Evolutionary conservation across 64 coral and sea anemone species (phyloP), one percentile per base, ranked within the genome.

Genomic region (Acropora yongei): DNA sequence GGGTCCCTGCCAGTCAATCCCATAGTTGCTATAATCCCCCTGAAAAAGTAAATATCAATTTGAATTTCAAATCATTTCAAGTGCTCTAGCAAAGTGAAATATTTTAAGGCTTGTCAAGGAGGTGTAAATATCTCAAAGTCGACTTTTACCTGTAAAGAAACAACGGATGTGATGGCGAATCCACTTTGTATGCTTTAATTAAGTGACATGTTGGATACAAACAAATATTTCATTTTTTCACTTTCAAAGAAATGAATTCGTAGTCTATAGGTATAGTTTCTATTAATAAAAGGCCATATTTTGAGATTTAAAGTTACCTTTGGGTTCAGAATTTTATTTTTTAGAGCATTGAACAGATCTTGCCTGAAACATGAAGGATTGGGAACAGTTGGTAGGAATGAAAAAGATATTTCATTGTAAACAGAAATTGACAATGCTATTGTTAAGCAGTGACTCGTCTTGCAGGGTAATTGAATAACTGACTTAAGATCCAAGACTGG

Each of bases 1-100:
- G 75, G 43, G 75, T 11, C 75, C 75, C 4, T 57, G n/a, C 87
- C 87, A 89, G 43, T 78, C 87, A 78, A 89, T 76, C 8, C 87
- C 87, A 89, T 89, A 78, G 19, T 66, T 89, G 57, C 30, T 40
- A 78, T 57, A 58, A 47, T 88, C 86, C 19, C 57, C 49, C 86
- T 88, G 49, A 42, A 63, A 78, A 77, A 63, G 68, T 17, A 87
- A 87, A 63, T 63, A 63, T 63, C 58, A 63, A 63, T 63, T 63
- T 63, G 57, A 48, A 88, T 9, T 84, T 6, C 14, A 19, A 72
- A 42, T 75, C 41, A 5, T 75, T 75, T 0, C 5, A 75, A 75
- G 72, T 44, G 41, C 39, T 75, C 9, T 44, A 44, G 8, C 9
- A 75, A 40, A 45, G 39, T 43, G 30, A 44, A 43, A 44, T 12